Conservation (phyloP, 2,113 vertebrate species). For the Melierax canorus region DNA sequence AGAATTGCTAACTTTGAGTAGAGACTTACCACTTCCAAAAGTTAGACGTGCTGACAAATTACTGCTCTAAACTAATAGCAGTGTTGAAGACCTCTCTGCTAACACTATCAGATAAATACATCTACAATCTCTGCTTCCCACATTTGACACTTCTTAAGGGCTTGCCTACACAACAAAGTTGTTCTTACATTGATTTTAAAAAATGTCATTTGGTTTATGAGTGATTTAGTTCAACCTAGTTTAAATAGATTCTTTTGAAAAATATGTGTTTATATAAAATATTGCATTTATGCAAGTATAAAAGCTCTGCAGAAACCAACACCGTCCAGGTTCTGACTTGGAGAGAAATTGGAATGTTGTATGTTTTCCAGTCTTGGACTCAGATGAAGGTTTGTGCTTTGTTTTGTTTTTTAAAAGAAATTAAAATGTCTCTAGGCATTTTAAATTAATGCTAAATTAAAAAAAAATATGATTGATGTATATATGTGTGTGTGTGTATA, state of each 20-base stretch:
- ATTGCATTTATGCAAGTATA: background rate
- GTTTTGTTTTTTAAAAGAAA: background rate
- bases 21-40: background rate
- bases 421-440: background rate
- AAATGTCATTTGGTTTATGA: slow-evolving; percentile 35
- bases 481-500: background rate
- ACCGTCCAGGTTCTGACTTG: background rate
- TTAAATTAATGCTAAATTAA: background rate
- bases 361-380: background rate
- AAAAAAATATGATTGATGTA: background rate
- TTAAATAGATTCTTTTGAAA: slow-evolving; percentile 12
- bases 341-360: background rate
- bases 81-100: slow-evolving; percentile 35
- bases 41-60: background rate
- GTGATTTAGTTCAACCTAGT: slow-evolving; percentile 10
- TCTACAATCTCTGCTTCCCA: slow-evolving; percentile 53
- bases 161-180: slow-evolving; percentile 56
- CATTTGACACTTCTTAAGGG: slow-evolving; percentile 38
- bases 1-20: background rate
- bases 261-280: slow-evolving; percentile 9
- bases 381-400: background rate
- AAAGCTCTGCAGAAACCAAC: background rate
- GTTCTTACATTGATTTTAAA: slow-evolving; percentile 34
- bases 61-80: slow-evolving; percentile 9
- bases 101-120: slow-evolving; percentile 26